These are phyloP conservation scores for Chlorops oryzae DNA, from an alignment of 1,140 invertebrate genomes.

Conservation along the genomic window DNA sequence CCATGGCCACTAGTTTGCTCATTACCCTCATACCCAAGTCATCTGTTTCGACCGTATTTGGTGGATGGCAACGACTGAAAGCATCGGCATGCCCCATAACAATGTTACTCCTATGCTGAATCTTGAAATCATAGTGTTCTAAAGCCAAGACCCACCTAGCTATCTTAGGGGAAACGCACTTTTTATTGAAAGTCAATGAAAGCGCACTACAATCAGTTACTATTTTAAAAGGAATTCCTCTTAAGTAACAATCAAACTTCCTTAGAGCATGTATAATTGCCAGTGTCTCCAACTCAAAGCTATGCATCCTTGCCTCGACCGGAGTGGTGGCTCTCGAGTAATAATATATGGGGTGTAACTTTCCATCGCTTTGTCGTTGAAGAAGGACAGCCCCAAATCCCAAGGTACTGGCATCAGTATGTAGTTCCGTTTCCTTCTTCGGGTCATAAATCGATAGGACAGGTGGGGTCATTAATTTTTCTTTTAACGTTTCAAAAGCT, in stretches of 20 bases:
- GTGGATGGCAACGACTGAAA: constrained; percentile 17
- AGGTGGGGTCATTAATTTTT: constrained; percentile 16
- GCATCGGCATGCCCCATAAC: constrained; percentile 33
- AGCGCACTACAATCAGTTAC: constrained; percentile 44
- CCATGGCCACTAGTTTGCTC: constrained; percentile 5
- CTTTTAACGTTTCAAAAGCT: too few relatives aligned
- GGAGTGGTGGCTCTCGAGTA: constrained; percentile 43
- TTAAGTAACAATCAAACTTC: constrained; percentile 50
- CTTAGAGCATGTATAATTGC: constrained; percentile 50
- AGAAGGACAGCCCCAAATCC: constrained; percentile 36
- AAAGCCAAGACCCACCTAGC: constrained; percentile 34
- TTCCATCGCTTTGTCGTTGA: too few relatives aligned
- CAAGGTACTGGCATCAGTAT: constrained; percentile 24
- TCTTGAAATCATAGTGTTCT: constrained; percentile 10
- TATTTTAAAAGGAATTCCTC: constrained; percentile 49
- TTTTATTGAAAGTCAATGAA: constrained; percentile 40
- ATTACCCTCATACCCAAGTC: constrained; percentile 6
- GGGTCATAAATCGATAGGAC: constrained; percentile 17
- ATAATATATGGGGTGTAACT: constrained; percentile 37
- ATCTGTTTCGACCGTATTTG: not conserved
- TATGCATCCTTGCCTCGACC: constrained; percentile 46
- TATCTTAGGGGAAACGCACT: constrained; percentile 35
- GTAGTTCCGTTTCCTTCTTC: constrained; percentile 16
- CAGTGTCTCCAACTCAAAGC: constrained; percentile 50
- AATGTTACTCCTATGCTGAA: constrained; percentile 12